Evolutionary conservation across 2,888 invertebrate genomes (phyloP), one percentile per base, ranked within the genome.

Genomic region (Cosmia trapezina): DNA sequence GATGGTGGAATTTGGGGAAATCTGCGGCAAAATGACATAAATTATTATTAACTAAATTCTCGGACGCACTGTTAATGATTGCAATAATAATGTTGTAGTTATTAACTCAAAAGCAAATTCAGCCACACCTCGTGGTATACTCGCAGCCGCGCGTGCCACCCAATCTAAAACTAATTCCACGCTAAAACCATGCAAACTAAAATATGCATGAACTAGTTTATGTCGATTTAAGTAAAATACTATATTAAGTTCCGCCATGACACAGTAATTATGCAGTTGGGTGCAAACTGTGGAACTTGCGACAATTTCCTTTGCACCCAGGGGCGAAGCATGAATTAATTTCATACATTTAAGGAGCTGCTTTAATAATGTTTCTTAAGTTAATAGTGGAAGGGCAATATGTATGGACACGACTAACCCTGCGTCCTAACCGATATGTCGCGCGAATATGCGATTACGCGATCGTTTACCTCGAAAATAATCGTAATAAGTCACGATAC

Each of bases 261-360:
- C 49, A 72, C 33, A 70, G 64, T 83, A 76, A 82, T 83, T 81
- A 81, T 83, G 70, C 70, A 65, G 73, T 73, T 57, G 51, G 19
- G 53, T 65, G 71, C 81, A 57, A 63, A 68, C 70, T 59, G 41
- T 65, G 37, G 19, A 71, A 69, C 76, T 76, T 17, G 54, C 57
- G 54, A 70, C 66, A 76, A 73, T 76, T 73, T 81, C 70, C 78
- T 51, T 64, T 65, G 70, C 79, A 47, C 51, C 57, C 59, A 51
- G 47, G 43, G 68, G 64, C 33, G 60, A 9, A 47, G 33, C 28
- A 54, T 65, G 62, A 80, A 76, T 75, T 83, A 76, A 80, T 70
- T 51, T 70, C 60, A 62, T 59, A 54, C 37, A 54, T 57, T 28
- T 28, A 65, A 61, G 47, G 11, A 43, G 57, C 56, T 65, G n/a